Percentiles rank a stretch among this genome's conserved stretches.
phyloP scores from a whole-genome alignment of 1,140 invertebrate genomes.

The Hyles euphorbiae region DNA sequence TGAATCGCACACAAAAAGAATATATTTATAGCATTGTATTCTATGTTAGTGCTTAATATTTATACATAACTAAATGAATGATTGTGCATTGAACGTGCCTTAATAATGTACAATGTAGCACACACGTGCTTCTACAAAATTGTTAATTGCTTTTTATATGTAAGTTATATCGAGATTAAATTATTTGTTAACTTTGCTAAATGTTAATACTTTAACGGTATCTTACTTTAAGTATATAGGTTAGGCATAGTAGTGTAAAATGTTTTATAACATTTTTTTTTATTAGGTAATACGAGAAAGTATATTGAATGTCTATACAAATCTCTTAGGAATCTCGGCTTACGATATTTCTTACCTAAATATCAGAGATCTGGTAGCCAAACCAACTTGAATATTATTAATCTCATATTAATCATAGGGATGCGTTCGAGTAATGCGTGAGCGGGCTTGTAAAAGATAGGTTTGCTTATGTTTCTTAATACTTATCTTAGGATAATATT shows the following conservation, averaged over 20 bases:
- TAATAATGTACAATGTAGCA: constrained; percentile 67
- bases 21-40: constrained; percentile 48
- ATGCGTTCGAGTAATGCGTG: too few species aligned
- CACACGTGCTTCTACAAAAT: constrained; percentile 63
- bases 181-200: constrained; percentile 72
- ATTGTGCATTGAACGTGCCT: constrained; percentile 66
- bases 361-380: constrained; percentile 23
- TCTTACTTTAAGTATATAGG: constrained; percentile 19
- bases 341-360: constrained; percentile 22
- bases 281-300: too few species aligned
- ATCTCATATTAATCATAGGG: not conserved
- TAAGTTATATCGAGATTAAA: constrained; percentile 71
- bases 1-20: constrained; percentile 37
- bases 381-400: constrained; percentile 12
- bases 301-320: constrained; percentile 35
- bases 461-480: not conserved
- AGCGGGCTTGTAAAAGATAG: too few species aligned
- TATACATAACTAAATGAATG: constrained; percentile 40
- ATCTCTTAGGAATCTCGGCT: constrained; percentile 58
- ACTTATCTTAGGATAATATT: too few species aligned
- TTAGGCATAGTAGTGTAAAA: constrained; percentile 29
- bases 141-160: constrained; percentile 65
- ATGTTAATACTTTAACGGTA: constrained; percentile 59
- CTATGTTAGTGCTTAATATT: constrained; percentile 65
- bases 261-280: constrained; percentile 21